Conservation (phyloP, 2,888 invertebrate genomes). For the Encarsia formosa region DNA sequence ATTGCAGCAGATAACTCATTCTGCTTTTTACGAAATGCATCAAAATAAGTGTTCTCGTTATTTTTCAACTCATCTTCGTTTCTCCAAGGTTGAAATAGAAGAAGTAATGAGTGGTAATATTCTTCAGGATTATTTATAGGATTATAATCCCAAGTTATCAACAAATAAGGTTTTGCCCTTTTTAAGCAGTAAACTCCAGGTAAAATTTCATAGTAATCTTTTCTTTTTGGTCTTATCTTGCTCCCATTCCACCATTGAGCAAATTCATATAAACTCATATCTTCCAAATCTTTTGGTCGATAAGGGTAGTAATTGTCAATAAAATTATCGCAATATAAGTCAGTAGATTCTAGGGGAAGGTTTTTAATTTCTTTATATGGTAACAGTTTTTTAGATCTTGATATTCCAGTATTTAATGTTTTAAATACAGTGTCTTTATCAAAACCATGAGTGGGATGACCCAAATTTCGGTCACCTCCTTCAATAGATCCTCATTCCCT, state of each 20-base stretch:
- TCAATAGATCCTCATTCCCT: constrained; percentile 42
- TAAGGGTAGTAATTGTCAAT: not conserved
- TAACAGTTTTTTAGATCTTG: constrained; percentile 26
- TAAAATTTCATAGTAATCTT: not conserved
- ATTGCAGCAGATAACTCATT: not conserved
- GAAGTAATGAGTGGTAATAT: not conserved
- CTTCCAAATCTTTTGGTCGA: not conserved
- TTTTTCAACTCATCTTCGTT: constrained; percentile 18
- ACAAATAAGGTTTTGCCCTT: not conserved
- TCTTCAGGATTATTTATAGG: not conserved
- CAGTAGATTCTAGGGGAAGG: constrained; percentile 10
- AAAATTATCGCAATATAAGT: not conserved
- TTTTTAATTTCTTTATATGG: constrained; percentile 18
- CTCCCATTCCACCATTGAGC: not conserved
- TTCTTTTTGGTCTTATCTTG: not conserved
- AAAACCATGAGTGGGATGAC: constrained; percentile 37
- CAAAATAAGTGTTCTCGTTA: not conserved
- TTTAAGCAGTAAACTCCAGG: not conserved
- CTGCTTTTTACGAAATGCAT: not conserved
- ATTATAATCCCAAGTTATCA: not conserved
- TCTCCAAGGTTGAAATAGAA: constrained; percentile 26
- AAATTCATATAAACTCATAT: not conserved
- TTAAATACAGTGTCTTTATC: constrained; percentile 38
- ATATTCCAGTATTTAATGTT: constrained; percentile 36
- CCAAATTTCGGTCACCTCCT: constrained; percentile 38